These are phyloP conservation scores for Drosophila ficusphila DNA, from an alignment of 1,140 invertebrate species.

Conservation along the genomic window DNA sequence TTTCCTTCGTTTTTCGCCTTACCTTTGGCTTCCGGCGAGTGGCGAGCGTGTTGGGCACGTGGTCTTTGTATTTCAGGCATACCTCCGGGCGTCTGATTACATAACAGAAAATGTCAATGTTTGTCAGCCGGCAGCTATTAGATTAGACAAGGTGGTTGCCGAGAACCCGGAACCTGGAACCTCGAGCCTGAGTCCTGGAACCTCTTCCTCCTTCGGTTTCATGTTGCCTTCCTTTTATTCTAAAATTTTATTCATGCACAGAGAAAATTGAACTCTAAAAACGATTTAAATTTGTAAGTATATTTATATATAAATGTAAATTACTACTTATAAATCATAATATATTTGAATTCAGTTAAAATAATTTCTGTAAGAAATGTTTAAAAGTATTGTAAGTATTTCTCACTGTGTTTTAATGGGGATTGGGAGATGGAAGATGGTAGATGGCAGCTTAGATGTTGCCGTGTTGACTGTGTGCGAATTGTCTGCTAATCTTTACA, in stretches of 20 bases:
- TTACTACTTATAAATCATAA: no score
- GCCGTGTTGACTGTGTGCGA: constrained; percentile 69
- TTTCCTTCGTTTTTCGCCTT: constrained; percentile 15
- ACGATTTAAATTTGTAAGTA: not conserved
- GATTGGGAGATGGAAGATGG: constrained; percentile 13
- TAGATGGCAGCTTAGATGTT: constrained; percentile 23
- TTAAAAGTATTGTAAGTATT: not conserved
- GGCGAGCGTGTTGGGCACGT: constrained; percentile 51
- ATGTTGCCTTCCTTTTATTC: constrained; percentile 5
- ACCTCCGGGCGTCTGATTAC: constrained; percentile 74
- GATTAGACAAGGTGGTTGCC: constrained; percentile 66
- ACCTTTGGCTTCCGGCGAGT: constrained; percentile 7
- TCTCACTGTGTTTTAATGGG: not conserved
- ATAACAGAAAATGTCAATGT: constrained; percentile 82
- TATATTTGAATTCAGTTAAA: no score
- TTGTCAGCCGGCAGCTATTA: constrained; percentile 77
- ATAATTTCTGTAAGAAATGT: no score
- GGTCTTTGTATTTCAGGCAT: constrained; percentile 55
- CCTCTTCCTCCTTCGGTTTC: not conserved
- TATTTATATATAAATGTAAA: no score
- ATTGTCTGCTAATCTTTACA: constrained; percentile 81
- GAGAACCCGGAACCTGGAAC: not conserved
- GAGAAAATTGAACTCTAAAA: not conserved
- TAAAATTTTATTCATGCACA: not conserved
- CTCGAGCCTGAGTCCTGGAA: constrained; percentile 1